Evolutionary conservation across 2,113 vertebrate species (phyloP), one percentile per base, ranked within the genome.

Genomic region (Otocyon megalotis): DNA sequence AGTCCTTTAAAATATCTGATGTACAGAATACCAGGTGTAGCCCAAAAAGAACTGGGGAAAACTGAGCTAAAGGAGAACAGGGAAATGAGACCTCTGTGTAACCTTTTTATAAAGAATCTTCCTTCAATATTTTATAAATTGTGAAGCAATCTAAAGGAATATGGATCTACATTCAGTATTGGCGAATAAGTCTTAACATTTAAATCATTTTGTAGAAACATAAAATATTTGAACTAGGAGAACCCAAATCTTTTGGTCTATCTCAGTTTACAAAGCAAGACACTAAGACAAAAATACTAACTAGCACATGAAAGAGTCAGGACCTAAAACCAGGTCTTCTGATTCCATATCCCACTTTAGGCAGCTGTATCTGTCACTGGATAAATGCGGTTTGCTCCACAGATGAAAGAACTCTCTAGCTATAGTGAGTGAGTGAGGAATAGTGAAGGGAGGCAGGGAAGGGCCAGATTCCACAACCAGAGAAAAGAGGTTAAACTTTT

Each of bases 251-350:
- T 84, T 71, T 95, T 83, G 82, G 22, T 87, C 54, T 91, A 19
- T 88, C 30, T 88, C 37, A 94, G 87, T 56, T 83, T 62, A 92
- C 10, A 95, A 91, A 95, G 50, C 58, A 82, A 90, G 26, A 90
- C 85, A 76, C 22, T 80, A 58, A 95, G 30, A 65, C 11, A 90
- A 69, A 71, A 56, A 81, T 22, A 83, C 60, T 71, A 48, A 90
- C 30, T 35, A 69, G 53, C n/a, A 77, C 0, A 32, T 37, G 22
- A 28, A 62, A 82, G 62, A 54, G 20, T 17, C 19, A 69, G 37
- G 22, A 76, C 54, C 7, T 87, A 69, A 87, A 77, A 35, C 65
- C 53, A 77, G 7, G 28, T 63, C 76, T 76, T 79, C 76, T 54
- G 53, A 83, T 50, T 69, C 53, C 28, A 48, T 62, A 10, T 79